These are phyloP conservation scores for Dendrocincla fuliginosa DNA, from an alignment of 2,797 vertebrate genomes.

Conservation along the genomic window DNA sequence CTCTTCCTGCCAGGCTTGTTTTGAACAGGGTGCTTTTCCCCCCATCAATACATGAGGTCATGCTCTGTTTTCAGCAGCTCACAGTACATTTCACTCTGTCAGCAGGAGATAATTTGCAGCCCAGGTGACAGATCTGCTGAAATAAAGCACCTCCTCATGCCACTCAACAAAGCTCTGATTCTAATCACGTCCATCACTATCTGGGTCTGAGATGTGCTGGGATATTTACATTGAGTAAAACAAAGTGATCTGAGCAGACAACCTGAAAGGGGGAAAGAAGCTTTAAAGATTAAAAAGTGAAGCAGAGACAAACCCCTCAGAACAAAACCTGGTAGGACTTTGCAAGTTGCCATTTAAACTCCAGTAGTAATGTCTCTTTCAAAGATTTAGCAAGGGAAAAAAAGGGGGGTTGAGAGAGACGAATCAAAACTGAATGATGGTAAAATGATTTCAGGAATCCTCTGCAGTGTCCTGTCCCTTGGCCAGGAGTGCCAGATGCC, in stretches of 20 bases:
- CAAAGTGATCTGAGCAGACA: conserved; percentile 23
- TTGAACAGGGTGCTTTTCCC: neutral
- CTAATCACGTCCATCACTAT: conserved; percentile 48
- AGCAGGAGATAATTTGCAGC: conserved; percentile 17
- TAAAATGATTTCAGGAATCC: conserved; percentile 49
- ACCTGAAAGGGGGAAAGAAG: neutral
- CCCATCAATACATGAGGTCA: conserved; percentile 6
- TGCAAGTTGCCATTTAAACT: neutral
- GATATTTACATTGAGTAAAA: conserved; percentile 56
- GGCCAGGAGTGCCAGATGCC: neutral
- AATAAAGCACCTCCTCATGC: conserved; percentile 58
- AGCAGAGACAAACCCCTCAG: neutral
- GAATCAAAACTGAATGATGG: conserved; percentile 45
- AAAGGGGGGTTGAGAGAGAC: conserved; percentile 21
- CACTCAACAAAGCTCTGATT: conserved; percentile 39
- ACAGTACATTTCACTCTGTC: conserved; percentile 45
- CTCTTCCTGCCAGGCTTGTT: neutral
- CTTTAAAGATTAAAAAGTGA: neutral
- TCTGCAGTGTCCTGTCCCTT: neutral
- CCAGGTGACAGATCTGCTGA: conserved; percentile 31
- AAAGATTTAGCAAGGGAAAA: neutral
- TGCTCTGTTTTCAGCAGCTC: conserved; percentile 29
- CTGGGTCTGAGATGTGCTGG: conserved; percentile 1
- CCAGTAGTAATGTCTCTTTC: neutral
- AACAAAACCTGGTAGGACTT: neutral